Evolutionary conservation across 2,888 invertebrate genomes (phyloP), one percentile per base, ranked within the genome.

Genomic region (Eupithecia insigniata): DNA sequence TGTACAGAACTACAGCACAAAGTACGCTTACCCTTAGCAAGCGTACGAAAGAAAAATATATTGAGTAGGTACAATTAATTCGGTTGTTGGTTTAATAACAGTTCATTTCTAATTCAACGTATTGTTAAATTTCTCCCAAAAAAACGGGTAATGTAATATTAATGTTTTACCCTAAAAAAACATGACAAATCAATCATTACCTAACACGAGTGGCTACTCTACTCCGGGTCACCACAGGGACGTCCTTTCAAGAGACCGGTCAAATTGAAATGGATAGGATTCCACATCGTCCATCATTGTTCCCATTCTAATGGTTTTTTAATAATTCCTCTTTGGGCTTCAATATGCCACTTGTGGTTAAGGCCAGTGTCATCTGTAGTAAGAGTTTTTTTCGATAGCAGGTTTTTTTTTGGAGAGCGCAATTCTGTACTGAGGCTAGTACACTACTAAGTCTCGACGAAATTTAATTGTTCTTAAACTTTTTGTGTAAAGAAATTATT

Each of bases 231-330:
- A 64, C 34, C n/a, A 34, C 70, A 77, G 91, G 91, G 90, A 91
- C 83, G 83, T 90, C 92, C 92, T 92, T 89, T 92, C 83, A 84
- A 85, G 85, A 89, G 87, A 88, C 87, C 83, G 79, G 83, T 84
- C 85, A 86, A 92, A 93, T 93, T 93, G 93, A 93, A 92, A 94
- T 93, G 93, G 93, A 94, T 94, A 89, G 92, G 85, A 90, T 90
- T 87, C 85, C 90, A 90, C 92, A 87, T 90, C 92, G 93, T 94
- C 93, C 88, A 93, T 94, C 93, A 93, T 86, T 91, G 90, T 84
- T 88, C 89, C 85, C 88, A 82, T 87, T 92, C 89, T 92, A 92
- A 93, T 93, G 92, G 87, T 93, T 93, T 94, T 93, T 93, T 93
- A 93, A 94, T 93, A 93, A 92, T 91, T 91, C 90, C 87, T 86